Percentiles rank a stretch among this genome's conserved stretches.
Conservation (phyloP, 2,888 invertebrate genomes). For the Euproctis similis region DNA sequence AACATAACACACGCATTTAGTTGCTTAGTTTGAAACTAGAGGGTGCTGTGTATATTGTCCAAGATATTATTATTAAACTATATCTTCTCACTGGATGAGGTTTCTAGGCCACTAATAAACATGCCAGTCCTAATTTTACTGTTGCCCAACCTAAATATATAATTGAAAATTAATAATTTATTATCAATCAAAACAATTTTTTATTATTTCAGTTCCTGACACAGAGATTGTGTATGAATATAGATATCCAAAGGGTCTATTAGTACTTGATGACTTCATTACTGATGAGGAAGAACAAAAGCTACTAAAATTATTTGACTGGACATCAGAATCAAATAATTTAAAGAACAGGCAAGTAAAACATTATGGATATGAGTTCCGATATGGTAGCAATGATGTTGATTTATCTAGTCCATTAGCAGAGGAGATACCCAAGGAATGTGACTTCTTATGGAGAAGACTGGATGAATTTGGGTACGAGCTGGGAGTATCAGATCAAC, state of each 20-base stretch:
- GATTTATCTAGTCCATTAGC: constrained; percentile 80
- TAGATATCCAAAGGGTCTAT: constrained; percentile 80
- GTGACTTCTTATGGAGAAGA: constrained; percentile 78
- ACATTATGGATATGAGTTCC: constrained; percentile 95
- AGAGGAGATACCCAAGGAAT: constrained; percentile 81
- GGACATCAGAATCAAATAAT: constrained; percentile 44
- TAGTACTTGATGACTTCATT: constrained; percentile 83
- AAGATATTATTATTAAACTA: too few relatives aligned
- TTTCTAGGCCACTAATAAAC: too few relatives aligned
- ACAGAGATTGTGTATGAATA: constrained; percentile 44
- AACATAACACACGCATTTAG: too few relatives aligned
- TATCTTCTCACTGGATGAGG: too few relatives aligned
- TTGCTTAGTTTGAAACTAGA: too few relatives aligned
- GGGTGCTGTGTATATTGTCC: too few relatives aligned
- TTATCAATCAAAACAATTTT: too few relatives aligned
- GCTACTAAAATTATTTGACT: constrained; percentile 77
- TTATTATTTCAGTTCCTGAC: constrained; percentile 49
- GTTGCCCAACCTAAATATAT: too few relatives aligned
- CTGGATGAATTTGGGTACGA: constrained; percentile 54
- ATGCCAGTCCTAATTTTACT: too few relatives aligned
- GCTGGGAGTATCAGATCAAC: constrained; percentile 81
- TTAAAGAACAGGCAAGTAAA: constrained; percentile 90
- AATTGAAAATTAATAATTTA: too few relatives aligned
- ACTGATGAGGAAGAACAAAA: constrained; percentile 78
- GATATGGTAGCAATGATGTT: constrained; percentile 90